Conservation (phyloP, 1,140 invertebrate species). For the Drosophila kikkawai region DNA sequence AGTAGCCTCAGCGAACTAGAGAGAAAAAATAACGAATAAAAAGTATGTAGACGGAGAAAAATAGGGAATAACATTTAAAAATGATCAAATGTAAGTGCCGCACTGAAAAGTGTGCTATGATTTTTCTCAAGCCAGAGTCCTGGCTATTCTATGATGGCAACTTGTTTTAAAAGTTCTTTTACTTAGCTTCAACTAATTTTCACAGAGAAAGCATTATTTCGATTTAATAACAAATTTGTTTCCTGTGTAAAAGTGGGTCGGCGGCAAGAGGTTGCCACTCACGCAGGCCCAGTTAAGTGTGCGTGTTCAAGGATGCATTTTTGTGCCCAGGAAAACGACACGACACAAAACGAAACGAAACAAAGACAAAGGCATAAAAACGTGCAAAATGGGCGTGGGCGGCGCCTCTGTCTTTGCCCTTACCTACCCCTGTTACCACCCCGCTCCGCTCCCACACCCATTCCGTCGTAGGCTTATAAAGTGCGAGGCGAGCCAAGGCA, state of each 20-base stretch:
- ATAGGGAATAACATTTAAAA: background rate
- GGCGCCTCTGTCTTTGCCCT: constrained; percentile 28
- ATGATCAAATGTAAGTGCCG: fast-evolving
- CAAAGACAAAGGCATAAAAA: constrained; percentile 81
- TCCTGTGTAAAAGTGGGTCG: background rate
- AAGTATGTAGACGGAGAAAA: constrained; percentile 5
- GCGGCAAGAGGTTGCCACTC: constrained; percentile 39
- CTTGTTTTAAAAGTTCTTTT: background rate
- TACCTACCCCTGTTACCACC: constrained; percentile 1
- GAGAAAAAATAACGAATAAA: constrained; percentile 11
- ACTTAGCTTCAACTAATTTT: background rate
- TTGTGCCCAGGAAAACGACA: constrained; percentile 71
- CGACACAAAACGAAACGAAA: constrained; percentile 64
- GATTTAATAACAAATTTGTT: background rate
- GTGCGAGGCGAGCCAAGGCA: constrained; percentile 74
- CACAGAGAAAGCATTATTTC: background rate
- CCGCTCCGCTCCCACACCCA: background rate
- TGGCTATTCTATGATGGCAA: background rate
- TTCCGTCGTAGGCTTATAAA: constrained; percentile 68
- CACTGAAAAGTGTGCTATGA: background rate
- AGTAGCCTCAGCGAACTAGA: constrained; percentile 61
- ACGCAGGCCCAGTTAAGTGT: constrained; percentile 80
- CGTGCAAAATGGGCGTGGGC: constrained; percentile 70
- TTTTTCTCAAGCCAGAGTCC: background rate
- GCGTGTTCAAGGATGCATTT: constrained; percentile 83